Base-by-base conservation (phyloP, 2,888 invertebrate species). In the Metacarcinus magister region DNA sequence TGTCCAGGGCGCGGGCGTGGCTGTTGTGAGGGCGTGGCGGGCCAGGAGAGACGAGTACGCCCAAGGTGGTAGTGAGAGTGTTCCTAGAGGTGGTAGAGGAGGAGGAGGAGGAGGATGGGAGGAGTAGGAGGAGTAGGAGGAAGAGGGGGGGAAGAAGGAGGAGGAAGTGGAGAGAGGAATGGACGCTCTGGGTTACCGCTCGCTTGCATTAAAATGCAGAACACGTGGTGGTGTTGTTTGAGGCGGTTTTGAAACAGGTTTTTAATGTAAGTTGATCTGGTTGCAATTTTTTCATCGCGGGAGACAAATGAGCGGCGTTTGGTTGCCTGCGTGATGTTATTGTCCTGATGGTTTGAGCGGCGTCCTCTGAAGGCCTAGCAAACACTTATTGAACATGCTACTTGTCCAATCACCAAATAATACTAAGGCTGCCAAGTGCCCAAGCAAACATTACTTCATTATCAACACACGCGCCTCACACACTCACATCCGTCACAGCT, bases 251-350 rank as follows among this genome's bases (percentile, higher is more conserved):
- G 28, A n/a, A 93, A 93, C 93, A 93, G 75, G 93, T 93, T 93
- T 93, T 16, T 93, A 93, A 93, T 75, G 75, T 67, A 93, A 75
- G 43, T 23, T 93, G 67, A 93, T 93, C 67, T 75, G 43, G 67
- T 93, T 48, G 43, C 93, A 23, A n/a, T 75, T 93, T 93, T 44
- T 93, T 43, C 60, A 46, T 60, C 16, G 67, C 3, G 43, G 13
- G 48, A 93, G 93, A 93, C 75, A 67, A 93, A 44, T 93, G 75
- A 93, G 43, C 54, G 44, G 75, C 75, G 93, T 75, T 75, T 75
- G 43, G 75, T n/a, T 44, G 93, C 93, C 54, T 93, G 93, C 93
- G 93, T 93, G 93, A 93, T 67, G 93, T 43, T 75, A 93, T 93
- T 93, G 60, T 60, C 75, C 93, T 43, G 75, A 4, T 19, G n/a